Base-by-base conservation (phyloP, 2,888 invertebrate species). In the Sminthurinus aureus region DNA sequence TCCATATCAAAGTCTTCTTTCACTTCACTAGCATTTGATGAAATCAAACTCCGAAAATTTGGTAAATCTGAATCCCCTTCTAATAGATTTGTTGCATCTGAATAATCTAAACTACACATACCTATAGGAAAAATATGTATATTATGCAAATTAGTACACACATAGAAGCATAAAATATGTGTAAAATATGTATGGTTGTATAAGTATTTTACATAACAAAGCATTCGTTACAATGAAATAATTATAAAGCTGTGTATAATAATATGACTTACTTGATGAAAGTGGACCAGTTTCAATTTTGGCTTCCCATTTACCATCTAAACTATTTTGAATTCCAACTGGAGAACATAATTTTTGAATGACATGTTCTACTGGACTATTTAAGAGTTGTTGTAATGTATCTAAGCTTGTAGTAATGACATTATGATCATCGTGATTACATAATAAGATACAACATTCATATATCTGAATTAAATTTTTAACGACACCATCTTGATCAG, bases 331-430 rank as follows among this genome's bases (percentile, higher is more conserved):
- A 75, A 92, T 90, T 88, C 90, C 93, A 79, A 90, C 90, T 11
- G 90, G 89, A 69, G 92, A 92, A 26, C 93, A 89, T 20, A 95
- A 89, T 0, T 92, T 91, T 0, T 90, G 89, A 81, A 92, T 91
- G 58, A 94, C 91, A 0, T 91, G 91, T 0, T 92, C 91, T 2
- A 92, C 92, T 87, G 90, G 92, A 89, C 91, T 91, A 87, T 91
- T 91, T 9, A 95, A 89, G 3, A 95, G 89, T 78, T 93, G 93
- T 26, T 93, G 93, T 51, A 96, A 91, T 0, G 91, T 90, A 89
- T 98, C 98, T 90, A 98, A 92, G 22, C 96, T 93, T 0, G 96
- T 94, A 89, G 97, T 97, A 88, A 96, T 94, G 84, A 97, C 93
- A 90, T 97, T 97, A 90, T 98, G 97, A 90, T 97, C 96, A 11